Evolutionary conservation across 2,113 vertebrate species (phyloP).

Genomic region (Petaurus breviceps): DNA sequence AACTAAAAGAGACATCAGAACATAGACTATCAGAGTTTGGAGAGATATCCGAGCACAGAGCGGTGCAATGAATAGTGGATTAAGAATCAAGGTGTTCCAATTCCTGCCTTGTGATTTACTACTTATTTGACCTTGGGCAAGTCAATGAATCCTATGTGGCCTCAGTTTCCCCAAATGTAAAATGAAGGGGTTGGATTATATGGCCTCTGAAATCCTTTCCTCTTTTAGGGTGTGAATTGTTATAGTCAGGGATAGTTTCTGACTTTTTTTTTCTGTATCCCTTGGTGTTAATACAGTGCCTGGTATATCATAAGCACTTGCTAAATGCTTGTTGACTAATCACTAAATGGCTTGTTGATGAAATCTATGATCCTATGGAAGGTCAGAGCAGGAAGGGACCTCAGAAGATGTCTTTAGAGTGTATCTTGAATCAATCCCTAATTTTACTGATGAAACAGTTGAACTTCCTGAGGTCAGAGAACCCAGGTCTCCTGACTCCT

Average conservation of each 20-base stretch:
- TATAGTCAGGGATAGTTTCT: not conserved
- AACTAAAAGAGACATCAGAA: too few relatives aligned
- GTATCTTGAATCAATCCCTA: not conserved
- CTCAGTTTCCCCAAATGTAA: not conserved
- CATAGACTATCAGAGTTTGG: too few relatives aligned
- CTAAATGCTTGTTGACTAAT: not conserved
- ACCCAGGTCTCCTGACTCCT: not conserved
- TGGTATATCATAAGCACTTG: not conserved
- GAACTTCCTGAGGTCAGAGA: not conserved
- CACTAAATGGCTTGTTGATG: not conserved
- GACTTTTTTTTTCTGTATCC: not conserved
- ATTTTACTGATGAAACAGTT: not conserved
- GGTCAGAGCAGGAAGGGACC: not conserved
- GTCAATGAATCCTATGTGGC: not conserved
- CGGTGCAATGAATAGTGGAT: too few relatives aligned
- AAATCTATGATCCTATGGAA: not conserved
- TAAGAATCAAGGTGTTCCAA: not conserved
- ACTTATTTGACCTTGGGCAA: not conserved
- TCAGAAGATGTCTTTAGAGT: not conserved
- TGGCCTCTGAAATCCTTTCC: not conserved
- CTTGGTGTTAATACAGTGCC: not conserved
- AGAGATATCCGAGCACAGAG: too few relatives aligned
- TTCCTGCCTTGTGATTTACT: not conserved
- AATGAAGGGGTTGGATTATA: not conserved
- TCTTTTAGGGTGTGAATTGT: not conserved